phyloP scores from a whole-genome alignment of 2,888 invertebrate species.

The Agrotis segetum region DNA sequence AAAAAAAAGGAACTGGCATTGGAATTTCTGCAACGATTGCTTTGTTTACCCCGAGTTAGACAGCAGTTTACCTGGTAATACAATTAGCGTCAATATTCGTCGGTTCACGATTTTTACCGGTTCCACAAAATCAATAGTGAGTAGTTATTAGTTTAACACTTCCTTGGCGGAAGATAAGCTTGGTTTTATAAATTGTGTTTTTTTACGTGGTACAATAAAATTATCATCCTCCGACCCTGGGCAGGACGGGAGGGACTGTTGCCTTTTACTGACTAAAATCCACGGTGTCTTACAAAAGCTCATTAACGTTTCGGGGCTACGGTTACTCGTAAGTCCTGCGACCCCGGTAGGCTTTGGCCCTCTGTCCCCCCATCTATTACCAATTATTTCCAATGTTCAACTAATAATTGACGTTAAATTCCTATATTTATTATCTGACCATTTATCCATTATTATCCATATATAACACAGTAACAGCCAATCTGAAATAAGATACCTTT shows the following conservation, averaged over 20 bases:
- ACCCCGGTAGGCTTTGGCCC: too few relatives aligned
- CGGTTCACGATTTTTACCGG: slow-evolving; percentile 44
- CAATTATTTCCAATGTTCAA: neutral
- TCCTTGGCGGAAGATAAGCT: neutral
- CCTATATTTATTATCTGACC: neutral
- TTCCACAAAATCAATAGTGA: slow-evolving; percentile 19
- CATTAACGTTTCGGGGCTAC: too few relatives aligned
- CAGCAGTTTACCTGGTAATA: slow-evolving; percentile 45
- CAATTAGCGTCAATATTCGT: slow-evolving; percentile 56
- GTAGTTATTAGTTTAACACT: slow-evolving; percentile 19
- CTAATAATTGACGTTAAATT: too few relatives aligned
- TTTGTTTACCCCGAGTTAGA: slow-evolving; percentile 39
- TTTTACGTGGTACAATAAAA: too few relatives aligned
- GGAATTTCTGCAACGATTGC: slow-evolving; percentile 30
- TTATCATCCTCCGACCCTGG: too few relatives aligned
- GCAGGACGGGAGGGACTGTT: too few relatives aligned
- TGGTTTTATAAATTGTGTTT: too few relatives aligned
- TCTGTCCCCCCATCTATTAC: too few relatives aligned
- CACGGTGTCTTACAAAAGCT: too few relatives aligned
- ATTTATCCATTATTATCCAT: too few relatives aligned
- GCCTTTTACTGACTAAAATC: too few relatives aligned
- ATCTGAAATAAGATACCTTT: slow-evolving; percentile 8
- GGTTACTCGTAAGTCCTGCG: too few relatives aligned
- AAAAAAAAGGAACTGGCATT: slow-evolving; percentile 25
- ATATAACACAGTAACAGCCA: neutral